Conservation (phyloP, 1,140 invertebrate genomes). For the Lepidurus couesii region DNA sequence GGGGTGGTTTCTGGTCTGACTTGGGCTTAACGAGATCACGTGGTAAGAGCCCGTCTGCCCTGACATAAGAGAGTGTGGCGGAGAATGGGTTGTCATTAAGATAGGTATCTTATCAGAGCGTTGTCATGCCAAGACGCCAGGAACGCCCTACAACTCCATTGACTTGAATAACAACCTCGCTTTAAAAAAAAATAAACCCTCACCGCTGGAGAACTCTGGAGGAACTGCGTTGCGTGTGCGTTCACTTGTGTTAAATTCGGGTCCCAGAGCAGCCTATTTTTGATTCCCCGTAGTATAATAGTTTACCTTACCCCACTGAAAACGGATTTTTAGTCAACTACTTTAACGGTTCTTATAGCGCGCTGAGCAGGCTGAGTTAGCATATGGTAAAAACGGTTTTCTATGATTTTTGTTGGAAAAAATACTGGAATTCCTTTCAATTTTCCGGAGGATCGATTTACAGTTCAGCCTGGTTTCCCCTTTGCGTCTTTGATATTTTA, state of each 20-base stretch:
- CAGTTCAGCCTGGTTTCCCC: no score
- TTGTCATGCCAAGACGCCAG: background rate
- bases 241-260: background rate
- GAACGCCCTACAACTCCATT: slow-evolving; percentile 7
- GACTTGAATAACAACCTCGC: background rate
- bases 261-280: background rate
- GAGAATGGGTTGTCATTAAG: slow-evolving; percentile 16
- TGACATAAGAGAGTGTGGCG: background rate
- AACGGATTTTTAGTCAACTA: background rate
- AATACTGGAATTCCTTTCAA: no score
- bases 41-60: background rate
- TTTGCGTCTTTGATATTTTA: no score
- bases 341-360: background rate
- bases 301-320: background rate
- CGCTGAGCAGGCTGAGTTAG: background rate
- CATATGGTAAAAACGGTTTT: background rate
- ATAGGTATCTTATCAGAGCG: slow-evolving; percentile 8
- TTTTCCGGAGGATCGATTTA: no score
- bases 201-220: background rate
- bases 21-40: background rate
- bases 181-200: background rate
- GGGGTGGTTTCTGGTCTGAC: background rate
- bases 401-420: no score
- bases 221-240: background rate
- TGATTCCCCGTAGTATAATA: background rate